Evolutionary conservation across 2,797 vertebrate species (phyloP).

Genomic region (Harpagifer antarcticus): DNA sequence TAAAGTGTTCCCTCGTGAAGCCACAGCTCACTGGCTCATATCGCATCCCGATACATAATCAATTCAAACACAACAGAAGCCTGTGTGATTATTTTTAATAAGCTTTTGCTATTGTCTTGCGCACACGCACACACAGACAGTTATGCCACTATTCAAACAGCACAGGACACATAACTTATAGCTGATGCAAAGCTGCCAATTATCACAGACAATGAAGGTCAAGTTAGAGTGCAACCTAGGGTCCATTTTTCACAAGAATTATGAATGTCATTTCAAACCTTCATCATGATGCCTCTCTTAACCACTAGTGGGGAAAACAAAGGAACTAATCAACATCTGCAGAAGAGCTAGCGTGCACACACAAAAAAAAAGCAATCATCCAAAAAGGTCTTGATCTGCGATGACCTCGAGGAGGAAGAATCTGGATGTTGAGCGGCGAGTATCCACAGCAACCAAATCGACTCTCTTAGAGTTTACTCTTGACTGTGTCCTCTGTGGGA

Average conservation of each 20-base stretch:
- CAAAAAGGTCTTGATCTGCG: conserved; percentile 50
- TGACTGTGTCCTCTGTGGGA: conserved; percentile 65
- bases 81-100: conserved; percentile 74
- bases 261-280: conserved; percentile 42
- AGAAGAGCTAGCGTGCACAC: conserved; percentile 16
- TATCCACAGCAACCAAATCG: conserved; percentile 66
- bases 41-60: conserved; percentile 65
- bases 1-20: conserved; percentile 42
- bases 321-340: conserved; percentile 45
- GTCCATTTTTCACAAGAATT: conserved; percentile 33
- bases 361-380: conserved; percentile 46
- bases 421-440: conserved; percentile 43
- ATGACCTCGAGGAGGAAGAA: conserved; percentile 32
- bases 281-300: conserved; percentile 20
- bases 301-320: conserved; percentile 10
- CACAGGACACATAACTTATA: conserved; percentile 22
- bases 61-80: conserved; percentile 62
- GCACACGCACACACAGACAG: background rate
- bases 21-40: conserved; percentile 57
- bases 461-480: conserved; percentile 77
- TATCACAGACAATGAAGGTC: conserved; percentile 43
- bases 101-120: conserved; percentile 60
- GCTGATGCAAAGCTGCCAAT: conserved; percentile 25
- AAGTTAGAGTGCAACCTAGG: conserved; percentile 21
- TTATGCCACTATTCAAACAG: conserved; percentile 40